Base-by-base conservation (phyloP, 1,140 invertebrate species). In the Mactra quadrangularis region DNA sequence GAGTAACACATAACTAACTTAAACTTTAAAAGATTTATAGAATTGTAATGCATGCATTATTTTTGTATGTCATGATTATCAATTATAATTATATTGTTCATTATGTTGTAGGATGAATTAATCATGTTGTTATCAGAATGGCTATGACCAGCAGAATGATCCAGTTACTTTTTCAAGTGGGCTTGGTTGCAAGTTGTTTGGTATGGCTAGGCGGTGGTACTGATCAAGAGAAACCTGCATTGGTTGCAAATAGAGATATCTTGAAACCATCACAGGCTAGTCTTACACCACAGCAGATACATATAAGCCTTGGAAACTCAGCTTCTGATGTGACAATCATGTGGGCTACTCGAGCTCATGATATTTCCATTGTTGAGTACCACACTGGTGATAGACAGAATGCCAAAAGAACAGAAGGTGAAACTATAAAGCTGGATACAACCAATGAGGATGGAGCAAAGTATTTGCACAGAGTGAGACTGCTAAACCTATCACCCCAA, bases 271-370 rank as follows among this genome's bases (percentile, higher is more conserved):
- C 70, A 3, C 17, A 0, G 22, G 70, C 25, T 11, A 62, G 70
- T 31, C 57, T 74, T n/a, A 50, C 60, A 41, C 79, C 79, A 55
- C 70, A 82, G 45, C 79, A 82, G 31, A 66, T 82, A 33, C 79
- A 82, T 22, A 82, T 82, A 3, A 82, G 79, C 45, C 29, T 90
- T 66, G 90, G 90, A 3, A 52, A 89, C 29, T 78, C 55, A n/a
- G 33, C 87, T 17, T 85, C 85, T 52, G 87, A 91, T 52, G 87
- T 91, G 11, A 75, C 84, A 13, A 64, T 91, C 15, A 84, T 91
- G 62, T 91, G 90, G 90, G 87, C 89, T 11, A 87, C 90, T 15
- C 52, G 50, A 60, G 71, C 66, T 0, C 62, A 71, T 57, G 87
- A 86, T 29, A 62, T 75, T 17, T 84, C 85, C 41, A 57, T 76